Evolutionary conservation across 2,113 vertebrate species (phyloP).

Genomic region (Meleagris gallopavo): DNA sequence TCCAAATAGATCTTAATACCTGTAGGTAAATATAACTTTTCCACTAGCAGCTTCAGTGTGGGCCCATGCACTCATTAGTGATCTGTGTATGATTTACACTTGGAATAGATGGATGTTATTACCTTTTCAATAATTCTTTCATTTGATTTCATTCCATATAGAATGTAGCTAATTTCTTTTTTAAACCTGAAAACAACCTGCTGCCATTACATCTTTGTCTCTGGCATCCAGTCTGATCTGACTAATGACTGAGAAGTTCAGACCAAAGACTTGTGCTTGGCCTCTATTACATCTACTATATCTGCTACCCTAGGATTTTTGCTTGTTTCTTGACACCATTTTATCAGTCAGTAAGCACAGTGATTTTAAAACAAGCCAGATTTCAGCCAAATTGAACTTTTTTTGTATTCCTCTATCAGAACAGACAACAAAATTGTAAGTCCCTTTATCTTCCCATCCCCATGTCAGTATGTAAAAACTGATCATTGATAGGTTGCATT

Average conservation of each 20-base stretch:
- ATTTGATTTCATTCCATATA: not conserved
- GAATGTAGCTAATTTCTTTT: conserved; percentile 7
- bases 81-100: not conserved
- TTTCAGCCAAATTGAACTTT: conserved; percentile 27
- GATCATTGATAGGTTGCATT: not conserved
- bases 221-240: not conserved
- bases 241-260: conserved; percentile 45
- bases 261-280: not conserved
- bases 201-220: not conserved
- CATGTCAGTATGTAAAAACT: conserved; percentile 7
- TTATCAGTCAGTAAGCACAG: conserved; percentile 53
- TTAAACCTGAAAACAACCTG: not conserved
- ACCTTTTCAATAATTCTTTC: not conserved
- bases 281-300: not conserved
- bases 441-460: not conserved
- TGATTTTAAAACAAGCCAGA: conserved; percentile 53
- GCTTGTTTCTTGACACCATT: not conserved
- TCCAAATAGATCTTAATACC: not conserved
- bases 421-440: conserved; percentile 36
- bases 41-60: not conserved
- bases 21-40: not conserved
- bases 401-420: conserved; percentile 39
- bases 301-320: conserved; percentile 20
- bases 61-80: not conserved
- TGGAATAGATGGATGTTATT: not conserved